Evolutionary conservation across 1,140 invertebrate genomes (phyloP), one percentile per base, ranked within the genome.

Genomic region (Lanistes nyassanus): DNA sequence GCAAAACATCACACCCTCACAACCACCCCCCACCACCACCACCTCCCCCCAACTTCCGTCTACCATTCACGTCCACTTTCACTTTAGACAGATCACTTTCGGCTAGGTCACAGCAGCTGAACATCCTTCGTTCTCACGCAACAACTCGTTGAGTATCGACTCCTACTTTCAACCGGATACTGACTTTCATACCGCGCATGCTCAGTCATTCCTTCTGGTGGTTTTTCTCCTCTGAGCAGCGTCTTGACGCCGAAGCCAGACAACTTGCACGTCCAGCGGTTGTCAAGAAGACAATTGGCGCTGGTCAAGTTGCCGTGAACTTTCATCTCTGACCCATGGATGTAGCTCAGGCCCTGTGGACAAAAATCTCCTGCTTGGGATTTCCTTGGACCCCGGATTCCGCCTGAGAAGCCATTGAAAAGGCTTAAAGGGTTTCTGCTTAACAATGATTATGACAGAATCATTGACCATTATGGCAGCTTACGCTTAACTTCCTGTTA

Each of bases 221-320:
- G 55, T 23, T 26, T 58, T n/a, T 72, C 70, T 37, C 55, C 56
- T 26, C n/a, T 75, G 26, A 75, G 51, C 64, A 75, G 36, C 11
- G 26, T 37, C n/a, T n/a, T 37, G 19, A 55, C 26, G 2, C 97
- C 97, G 86, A 98, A 99, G 87, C 98, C 97, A 0, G 96, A 94
- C 60, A 99, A 94, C 92, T 99, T 99, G 4, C 99, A 91, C 0
- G 97, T 96, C 87, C 99, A 99, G 37, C 97, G 92, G 23, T 94
- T 96, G 86, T 99, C 97, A 0, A 99, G 96, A 0, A 99, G 94
- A 88, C 97, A 99, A 86, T 99, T 99, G 34, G 95, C 95, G 0
- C 97, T 98, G 85, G 97, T 99, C 29, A 99, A 90, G 83, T 94
- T 94, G 0, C 98, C 98, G 86, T 99, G 98, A n/a, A 93, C 95